phyloP scores from a whole-genome alignment of 2,113 vertebrate genomes.

The Dicentrarchus labrax region DNA sequence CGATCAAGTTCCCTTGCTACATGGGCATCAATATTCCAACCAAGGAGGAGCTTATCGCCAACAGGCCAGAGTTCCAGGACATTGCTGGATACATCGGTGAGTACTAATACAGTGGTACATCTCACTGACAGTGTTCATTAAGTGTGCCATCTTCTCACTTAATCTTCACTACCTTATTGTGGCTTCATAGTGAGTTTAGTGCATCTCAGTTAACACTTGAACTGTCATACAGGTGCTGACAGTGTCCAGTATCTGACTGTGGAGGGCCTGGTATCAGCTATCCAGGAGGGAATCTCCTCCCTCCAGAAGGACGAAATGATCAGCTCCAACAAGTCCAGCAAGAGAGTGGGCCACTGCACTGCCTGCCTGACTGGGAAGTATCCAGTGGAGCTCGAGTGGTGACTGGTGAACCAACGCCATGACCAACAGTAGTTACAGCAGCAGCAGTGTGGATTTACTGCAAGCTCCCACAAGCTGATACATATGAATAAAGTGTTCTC shows the following conservation, averaged over 20 bases:
- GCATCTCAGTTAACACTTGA: background rate
- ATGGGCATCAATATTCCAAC: slow-evolving; percentile 99
- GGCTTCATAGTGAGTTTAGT: background rate
- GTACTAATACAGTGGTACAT: background rate
- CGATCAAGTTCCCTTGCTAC: slow-evolving; percentile 95
- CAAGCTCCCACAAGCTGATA: background rate
- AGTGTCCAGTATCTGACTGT: slow-evolving; percentile 96
- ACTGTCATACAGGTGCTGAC: slow-evolving; percentile 87
- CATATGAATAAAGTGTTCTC: background rate
- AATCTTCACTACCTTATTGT: background rate
- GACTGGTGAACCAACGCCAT: slow-evolving; percentile 26
- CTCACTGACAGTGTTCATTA: too few relatives aligned
- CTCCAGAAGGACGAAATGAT: slow-evolving; percentile 81
- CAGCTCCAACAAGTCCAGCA: slow-evolving; percentile 68
- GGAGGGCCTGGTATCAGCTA: slow-evolving; percentile 93
- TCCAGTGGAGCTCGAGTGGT: slow-evolving; percentile 96
- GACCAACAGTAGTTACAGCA: background rate
- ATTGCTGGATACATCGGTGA: slow-evolving; percentile 95
- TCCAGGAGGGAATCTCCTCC: slow-evolving; percentile 88
- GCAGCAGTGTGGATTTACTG: background rate
- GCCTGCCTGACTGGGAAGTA: slow-evolving; percentile 97
- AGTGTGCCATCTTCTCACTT: background rate
- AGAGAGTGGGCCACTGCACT: slow-evolving; percentile 90
- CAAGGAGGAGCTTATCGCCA: slow-evolving; percentile 98
- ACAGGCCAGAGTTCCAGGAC: slow-evolving; percentile 94